Evolutionary conservation across 2,797 vertebrate genomes (phyloP).

Genomic region (Coregonus sp.): DNA sequence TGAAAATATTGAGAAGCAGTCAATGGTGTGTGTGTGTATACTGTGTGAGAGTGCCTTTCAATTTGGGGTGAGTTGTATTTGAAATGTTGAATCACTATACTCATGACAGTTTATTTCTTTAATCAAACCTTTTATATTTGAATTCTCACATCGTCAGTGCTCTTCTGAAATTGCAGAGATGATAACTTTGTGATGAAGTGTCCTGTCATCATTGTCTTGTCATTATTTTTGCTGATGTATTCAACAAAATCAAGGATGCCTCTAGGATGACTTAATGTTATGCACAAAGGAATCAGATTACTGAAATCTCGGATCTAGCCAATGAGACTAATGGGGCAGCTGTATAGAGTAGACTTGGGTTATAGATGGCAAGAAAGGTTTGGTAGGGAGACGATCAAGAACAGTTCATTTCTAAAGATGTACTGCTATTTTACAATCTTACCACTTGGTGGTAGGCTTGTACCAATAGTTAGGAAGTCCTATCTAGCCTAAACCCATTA

Average conservation of each 20-base stretch:
- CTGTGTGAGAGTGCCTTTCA: slow-evolving; percentile 25
- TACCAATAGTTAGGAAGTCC: slow-evolving; percentile 17
- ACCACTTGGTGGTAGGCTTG: slow-evolving; percentile 52
- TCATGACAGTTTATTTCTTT: slow-evolving; percentile 9
- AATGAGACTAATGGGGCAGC: no score
- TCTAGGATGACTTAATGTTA: no score
- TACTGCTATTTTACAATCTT: background rate
- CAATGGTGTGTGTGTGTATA: slow-evolving; percentile 44
- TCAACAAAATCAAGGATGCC: background rate
- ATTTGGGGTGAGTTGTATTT: slow-evolving; percentile 20
- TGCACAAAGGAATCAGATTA: no score
- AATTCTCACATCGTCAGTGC: slow-evolving; percentile 26
- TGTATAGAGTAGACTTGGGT: no score
- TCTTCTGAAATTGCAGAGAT: slow-evolving; percentile 48
- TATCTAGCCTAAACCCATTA: background rate
- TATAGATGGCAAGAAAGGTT: no score
- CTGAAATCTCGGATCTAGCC: no score
- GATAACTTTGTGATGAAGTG: slow-evolving; percentile 57
- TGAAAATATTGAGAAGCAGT: slow-evolving; percentile 39
- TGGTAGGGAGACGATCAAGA: no score
- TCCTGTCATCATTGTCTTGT: background rate
- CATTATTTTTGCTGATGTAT: background rate
- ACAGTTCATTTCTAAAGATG: no score
- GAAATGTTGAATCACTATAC: slow-evolving; percentile 4
- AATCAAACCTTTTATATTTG: slow-evolving; percentile 24